Base-by-base conservation (phyloP, 2,797 vertebrate species). In the Scolopax rusticola region DNA sequence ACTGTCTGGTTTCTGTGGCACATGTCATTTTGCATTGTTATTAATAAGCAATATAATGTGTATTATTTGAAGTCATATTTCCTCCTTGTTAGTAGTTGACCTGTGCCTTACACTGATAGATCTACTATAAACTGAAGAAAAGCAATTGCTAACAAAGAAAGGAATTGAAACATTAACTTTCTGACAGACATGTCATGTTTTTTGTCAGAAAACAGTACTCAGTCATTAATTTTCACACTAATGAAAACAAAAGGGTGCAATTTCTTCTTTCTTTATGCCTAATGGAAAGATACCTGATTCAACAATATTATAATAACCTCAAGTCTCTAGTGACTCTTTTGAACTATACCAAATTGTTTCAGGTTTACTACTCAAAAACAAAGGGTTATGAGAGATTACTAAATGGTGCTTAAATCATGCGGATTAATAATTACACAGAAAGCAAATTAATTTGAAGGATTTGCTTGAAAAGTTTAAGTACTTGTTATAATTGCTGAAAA, bases 361-460 rank as follows among this genome's bases (percentile, higher is more conserved):
- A 85, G 40, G 43, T 87, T 95, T 13, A 50, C 20, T 81, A 41
- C 53, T 87, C 27, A 84, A 32, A 92, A 87, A 57, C 21, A 88
- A 88, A 83, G 54, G 61, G 63, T 86, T 30, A 73, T 36, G 20
- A 81, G 89, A 78, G 15, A 85, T 71, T 77, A n/a, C 12, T 87
- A 69, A 85, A 84, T 19, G 12, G 6, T 84, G 15, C 24, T 85
- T 94, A 90, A 95, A 88, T 30, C 36, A 73, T 53, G 25, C 8
- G 65, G n/a, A 85, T 85, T 41, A 93, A 74, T 92, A 87, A 86
- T 80, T 91, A 56, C 25, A 43, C 8, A 89, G 56, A 87, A 90
- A 86, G 54, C 8, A 94, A 91, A 90, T 91, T 80, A 88, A 93
- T 87, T 83, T 87, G 27, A 93, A 93, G 78, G 0, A 89, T 93